Evolutionary conservation across 2,113 vertebrate genomes (phyloP).

Genomic region (Hippopotamus amphibius): DNA sequence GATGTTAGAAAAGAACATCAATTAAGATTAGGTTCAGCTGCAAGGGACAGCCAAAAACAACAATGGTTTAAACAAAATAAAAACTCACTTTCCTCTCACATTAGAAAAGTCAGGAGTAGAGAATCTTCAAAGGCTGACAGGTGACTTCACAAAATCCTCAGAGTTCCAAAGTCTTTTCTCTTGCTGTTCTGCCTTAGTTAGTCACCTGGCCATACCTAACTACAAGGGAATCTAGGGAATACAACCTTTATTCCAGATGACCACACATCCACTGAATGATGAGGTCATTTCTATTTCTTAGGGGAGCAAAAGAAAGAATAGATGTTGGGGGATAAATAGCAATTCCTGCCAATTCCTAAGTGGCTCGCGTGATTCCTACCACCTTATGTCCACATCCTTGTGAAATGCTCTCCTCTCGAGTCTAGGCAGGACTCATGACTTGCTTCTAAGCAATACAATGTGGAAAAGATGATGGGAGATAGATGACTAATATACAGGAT

Average conservation of each 20-base stretch:
- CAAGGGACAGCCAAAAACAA: conserved; percentile 12
- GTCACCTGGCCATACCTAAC: background rate
- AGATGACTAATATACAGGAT: background rate
- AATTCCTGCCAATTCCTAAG: background rate
- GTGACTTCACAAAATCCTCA: background rate
- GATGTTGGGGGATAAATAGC: background rate
- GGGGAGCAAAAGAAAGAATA: background rate
- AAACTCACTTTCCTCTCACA: background rate
- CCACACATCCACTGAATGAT: background rate
- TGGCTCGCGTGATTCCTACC: background rate
- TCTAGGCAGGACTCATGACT: background rate
- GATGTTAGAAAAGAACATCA: background rate
- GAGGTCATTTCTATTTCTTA: conserved; percentile 5
- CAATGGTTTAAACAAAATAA: background rate
- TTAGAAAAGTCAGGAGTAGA: background rate
- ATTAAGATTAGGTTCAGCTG: background rate
- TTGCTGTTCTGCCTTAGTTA: background rate
- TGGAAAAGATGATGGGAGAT: background rate
- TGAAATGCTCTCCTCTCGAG: background rate
- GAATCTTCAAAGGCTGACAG: background rate
- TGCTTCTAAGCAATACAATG: background rate
- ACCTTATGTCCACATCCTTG: background rate
- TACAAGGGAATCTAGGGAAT: background rate
- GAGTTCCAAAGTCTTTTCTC: background rate
- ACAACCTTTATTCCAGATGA: background rate